phyloP scores from a whole-genome alignment of 2,113 vertebrate genomes.

The Onychorhynchus coronatus region DNA sequence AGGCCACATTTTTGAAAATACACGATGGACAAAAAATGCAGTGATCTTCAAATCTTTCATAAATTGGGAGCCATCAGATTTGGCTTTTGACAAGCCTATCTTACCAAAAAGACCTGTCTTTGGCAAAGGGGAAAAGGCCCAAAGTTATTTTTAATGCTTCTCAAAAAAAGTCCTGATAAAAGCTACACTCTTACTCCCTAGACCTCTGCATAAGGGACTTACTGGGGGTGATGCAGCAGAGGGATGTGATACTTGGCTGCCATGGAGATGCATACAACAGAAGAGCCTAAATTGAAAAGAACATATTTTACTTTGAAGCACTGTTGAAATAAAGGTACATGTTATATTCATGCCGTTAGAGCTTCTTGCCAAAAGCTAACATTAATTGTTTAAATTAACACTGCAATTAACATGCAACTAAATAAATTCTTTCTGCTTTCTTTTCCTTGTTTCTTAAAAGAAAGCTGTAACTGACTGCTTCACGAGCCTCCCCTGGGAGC shows the following conservation, averaged over 20 bases:
- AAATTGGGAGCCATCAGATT: not conserved
- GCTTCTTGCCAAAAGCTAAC: conserved; percentile 33
- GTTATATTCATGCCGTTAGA: not conserved
- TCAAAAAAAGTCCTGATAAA: not conserved
- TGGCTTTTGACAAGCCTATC: not conserved
- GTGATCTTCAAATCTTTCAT: not conserved
- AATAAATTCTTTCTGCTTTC: not conserved
- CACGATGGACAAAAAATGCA: not conserved
- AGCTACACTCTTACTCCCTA: not conserved
- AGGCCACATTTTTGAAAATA: not conserved
- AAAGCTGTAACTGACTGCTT: not conserved
- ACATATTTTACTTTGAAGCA: not conserved
- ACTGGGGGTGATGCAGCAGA: not conserved
- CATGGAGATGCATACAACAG: not conserved
- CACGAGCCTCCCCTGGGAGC: not conserved
- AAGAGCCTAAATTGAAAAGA: not conserved
- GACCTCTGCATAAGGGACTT: not conserved
- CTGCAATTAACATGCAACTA: not conserved
- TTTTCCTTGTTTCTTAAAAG: not conserved
- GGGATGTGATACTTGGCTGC: not conserved
- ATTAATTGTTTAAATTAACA: conserved; percentile 49
- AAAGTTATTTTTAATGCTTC: not conserved
- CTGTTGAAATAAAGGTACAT: not conserved
- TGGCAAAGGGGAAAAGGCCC: not conserved
- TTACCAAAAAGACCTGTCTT: not conserved